These are phyloP conservation scores for Nettapus auritus DNA, from an alignment of 2,113 vertebrate species.

Conservation along the genomic window DNA sequence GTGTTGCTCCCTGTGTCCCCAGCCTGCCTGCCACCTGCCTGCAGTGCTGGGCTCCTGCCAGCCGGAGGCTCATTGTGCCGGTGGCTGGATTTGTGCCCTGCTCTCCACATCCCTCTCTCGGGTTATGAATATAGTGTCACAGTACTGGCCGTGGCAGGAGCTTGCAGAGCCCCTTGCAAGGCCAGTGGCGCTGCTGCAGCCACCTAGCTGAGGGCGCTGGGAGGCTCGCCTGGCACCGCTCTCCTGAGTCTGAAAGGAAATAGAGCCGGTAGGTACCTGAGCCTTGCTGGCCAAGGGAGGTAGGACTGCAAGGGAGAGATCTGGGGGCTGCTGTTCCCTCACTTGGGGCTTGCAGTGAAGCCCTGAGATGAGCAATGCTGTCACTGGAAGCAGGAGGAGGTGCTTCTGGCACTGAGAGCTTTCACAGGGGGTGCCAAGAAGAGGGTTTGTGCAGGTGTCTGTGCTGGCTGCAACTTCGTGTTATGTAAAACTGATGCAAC, in stretches of 20 bases:
- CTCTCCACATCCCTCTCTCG: background rate
- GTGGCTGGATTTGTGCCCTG: background rate
- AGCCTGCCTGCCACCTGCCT: background rate
- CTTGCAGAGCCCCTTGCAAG: background rate
- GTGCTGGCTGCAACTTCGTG: background rate
- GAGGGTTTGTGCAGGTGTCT: constrained; percentile 22
- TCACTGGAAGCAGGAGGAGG: background rate
- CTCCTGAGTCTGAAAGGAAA: background rate
- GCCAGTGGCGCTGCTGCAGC: background rate
- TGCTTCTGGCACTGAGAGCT: background rate
- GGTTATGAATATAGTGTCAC: background rate
- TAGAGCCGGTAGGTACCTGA: fast-evolving
- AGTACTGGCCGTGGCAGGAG: background rate
- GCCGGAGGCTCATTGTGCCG: background rate
- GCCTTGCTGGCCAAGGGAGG: background rate
- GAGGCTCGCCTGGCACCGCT: background rate
- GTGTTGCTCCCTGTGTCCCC: fast-evolving
- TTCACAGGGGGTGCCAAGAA: background rate
- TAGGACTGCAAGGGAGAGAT: background rate
- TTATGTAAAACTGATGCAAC: constrained; percentile 1
- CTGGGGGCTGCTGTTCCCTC: background rate
- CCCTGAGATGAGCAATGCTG: background rate
- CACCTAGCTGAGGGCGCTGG: background rate
- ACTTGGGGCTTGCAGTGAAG: background rate
- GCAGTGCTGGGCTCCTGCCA: background rate